phyloP scores from a whole-genome alignment of 1,140 invertebrate genomes.

The Argopecten irradians region DNA sequence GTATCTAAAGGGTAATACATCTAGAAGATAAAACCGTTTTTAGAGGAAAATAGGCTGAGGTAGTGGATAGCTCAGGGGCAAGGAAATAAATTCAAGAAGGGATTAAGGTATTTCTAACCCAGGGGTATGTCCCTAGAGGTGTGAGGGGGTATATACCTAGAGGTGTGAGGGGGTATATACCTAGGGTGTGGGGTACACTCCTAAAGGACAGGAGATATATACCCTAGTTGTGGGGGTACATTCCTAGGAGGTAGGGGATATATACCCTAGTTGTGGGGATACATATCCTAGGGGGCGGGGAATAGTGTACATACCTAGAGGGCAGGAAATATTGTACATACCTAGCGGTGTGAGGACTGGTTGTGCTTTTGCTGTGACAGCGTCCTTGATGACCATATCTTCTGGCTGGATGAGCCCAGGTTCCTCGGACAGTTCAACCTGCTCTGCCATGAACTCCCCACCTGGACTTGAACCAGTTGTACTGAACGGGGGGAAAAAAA shows the following conservation, averaged over 20 bases:
- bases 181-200: neutral
- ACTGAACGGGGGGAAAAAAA: too few species aligned
- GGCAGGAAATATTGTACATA: conserved; percentile 72
- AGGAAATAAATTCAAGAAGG: too few species aligned
- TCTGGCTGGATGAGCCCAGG: conserved; percentile 87
- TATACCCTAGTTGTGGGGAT: neutral
- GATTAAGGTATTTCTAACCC: too few species aligned
- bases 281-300: neutral
- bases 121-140: too few species aligned
- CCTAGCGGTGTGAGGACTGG: conserved; percentile 88
- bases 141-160: too few species aligned
- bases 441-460: neutral
- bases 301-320: neutral
- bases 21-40: too few species aligned
- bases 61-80: too few species aligned
- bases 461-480: conserved; percentile 34
- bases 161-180: too few species aligned
- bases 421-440: conserved; percentile 65
- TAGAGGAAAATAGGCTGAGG: too few species aligned
- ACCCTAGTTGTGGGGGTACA: too few species aligned
- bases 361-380: conserved; percentile 85
- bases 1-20: too few species aligned
- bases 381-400: conserved; percentile 86
- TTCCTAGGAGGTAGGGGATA: neutral
- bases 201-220: neutral